A percentile compares a stretch with the other conserved stretches of the same genome.
Conservation (phyloP, 2,888 invertebrate genomes). For the Xanthia togata region DNA sequence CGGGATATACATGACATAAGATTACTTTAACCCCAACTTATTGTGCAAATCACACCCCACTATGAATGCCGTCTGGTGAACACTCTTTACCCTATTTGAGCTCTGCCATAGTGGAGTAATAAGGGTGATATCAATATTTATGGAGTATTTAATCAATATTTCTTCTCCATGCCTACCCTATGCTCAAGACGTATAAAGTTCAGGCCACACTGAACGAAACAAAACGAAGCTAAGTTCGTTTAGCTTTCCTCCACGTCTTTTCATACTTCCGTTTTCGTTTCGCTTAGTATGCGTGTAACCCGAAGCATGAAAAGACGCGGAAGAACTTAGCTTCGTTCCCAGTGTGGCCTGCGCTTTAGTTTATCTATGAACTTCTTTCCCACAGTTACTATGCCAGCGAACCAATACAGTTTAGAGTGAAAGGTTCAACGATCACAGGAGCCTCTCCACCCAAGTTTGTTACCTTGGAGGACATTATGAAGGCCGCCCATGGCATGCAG, state of each 20-base stretch:
- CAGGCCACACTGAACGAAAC: too few relatives aligned
- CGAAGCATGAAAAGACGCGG: too few relatives aligned
- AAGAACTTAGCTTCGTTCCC: too few relatives aligned
- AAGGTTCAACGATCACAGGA: slow-evolving; percentile 90
- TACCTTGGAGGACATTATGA: slow-evolving; percentile 96
- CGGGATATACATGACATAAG: too few relatives aligned
- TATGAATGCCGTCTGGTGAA: not conserved
- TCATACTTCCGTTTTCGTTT: too few relatives aligned
- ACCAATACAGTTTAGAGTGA: slow-evolving; percentile 90
- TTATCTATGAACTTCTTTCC: not conserved
- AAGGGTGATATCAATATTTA: not conserved
- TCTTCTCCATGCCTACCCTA: not conserved
- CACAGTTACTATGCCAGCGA: slow-evolving; percentile 83
- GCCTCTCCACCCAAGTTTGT: slow-evolving; percentile 96
- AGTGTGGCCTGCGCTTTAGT: not conserved
- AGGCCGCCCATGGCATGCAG: slow-evolving; percentile 96
- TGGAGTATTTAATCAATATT: slow-evolving; percentile 34
- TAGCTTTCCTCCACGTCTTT: too few relatives aligned
- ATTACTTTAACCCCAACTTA: too few relatives aligned
- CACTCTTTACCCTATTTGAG: not conserved
- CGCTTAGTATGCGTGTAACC: too few relatives aligned
- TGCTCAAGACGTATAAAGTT: not conserved
- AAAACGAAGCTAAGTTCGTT: too few relatives aligned
- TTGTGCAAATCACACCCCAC: too few relatives aligned
- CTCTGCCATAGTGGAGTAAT: too few relatives aligned